Base-by-base conservation (phyloP, 2,888 invertebrate genomes). In the Ormyrus labotus region DNA sequence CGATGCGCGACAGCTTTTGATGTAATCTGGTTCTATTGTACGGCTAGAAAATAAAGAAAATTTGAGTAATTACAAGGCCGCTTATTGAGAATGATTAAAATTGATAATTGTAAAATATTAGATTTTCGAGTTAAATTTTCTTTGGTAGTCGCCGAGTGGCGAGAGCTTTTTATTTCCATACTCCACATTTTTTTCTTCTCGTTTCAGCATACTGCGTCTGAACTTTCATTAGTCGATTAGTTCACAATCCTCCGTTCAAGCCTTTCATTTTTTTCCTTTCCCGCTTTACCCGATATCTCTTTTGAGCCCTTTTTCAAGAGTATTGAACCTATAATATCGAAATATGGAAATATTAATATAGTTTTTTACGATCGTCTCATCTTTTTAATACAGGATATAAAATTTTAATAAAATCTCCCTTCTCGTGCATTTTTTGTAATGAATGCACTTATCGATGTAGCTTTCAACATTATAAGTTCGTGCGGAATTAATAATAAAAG, bases 171-270 rank as follows among this genome's bases (percentile, higher is more conserved):
- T 34, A 34, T 34, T 34, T 4, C 34, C 1, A 34, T 34, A 34
- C 34, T 34, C 34, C 34, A 4, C 34, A 4, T 34, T 34, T 34
- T 58, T 11, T 67, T 69, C n/a, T 2, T 19, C 13, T 45, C 50
- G 55, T 64, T 34, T 58, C 57, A 70, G 11, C 55, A 64, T 55
- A n/a, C 51, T 65, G 34, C 3, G 13, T 53, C 13, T 9, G 48
- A 5, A 48, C 58, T 50, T 61, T 47, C 57, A 74, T 74, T 50
- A 74, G 50, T 65, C 65, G 65, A 53, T 74, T 65, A 63, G 53
- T 65, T 53, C 13, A 64, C 57, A 57, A 74, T 74, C 65, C 50
- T 57, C 48, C 48, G 1, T 19, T 73, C 53, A 13, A 61, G 34
- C 48, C n/a, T 57, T 9, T 68, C 11, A 5, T 68, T 70, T 47